A percentile compares a stretch with the other conserved stretches of the same genome.
Evolutionary conservation across 2,888 invertebrate genomes (phyloP).

Genomic region (Congeria kusceri): DNA sequence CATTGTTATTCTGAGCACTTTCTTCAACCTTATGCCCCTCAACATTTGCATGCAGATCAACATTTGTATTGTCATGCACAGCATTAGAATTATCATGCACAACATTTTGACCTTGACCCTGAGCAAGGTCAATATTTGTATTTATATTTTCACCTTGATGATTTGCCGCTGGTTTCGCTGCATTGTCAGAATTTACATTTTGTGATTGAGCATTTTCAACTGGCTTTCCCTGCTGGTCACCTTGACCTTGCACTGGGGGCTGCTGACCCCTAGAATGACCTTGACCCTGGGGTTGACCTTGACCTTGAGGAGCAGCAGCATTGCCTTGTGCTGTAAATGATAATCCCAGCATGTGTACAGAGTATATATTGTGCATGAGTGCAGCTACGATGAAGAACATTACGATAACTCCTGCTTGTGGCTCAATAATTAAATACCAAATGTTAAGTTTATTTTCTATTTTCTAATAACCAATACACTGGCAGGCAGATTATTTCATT

Average conservation of each 20-base stretch:
- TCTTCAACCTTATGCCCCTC: conserved; percentile 2
- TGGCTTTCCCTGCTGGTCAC: background rate
- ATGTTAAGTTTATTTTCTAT: too few species aligned
- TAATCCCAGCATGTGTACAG: background rate
- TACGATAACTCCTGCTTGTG: too few species aligned
- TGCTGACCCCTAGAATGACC: conserved; percentile 20
- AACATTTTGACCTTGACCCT: conserved; percentile 7
- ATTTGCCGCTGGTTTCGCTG: background rate
- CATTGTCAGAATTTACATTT: background rate
- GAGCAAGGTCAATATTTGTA: conserved; percentile 16
- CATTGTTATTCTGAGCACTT: background rate
- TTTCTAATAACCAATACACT: too few species aligned
- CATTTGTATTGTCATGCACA: background rate
- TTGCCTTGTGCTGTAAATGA: conserved; percentile 2
- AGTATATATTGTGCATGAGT: too few species aligned
- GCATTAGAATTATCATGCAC: conserved; percentile 2
- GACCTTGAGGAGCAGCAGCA: conserved; percentile 7
- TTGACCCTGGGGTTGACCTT: conserved; percentile 11
- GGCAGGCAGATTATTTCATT: too few species aligned
- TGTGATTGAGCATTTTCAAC: background rate
- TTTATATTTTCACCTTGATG: background rate
- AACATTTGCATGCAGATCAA: conserved; percentile 1
- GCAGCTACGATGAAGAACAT: too few species aligned
- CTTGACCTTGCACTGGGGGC: conserved; percentile 18
- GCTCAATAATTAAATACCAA: too few species aligned